Evolutionary conservation across 1,140 invertebrate genomes (phyloP).

Genomic region (Meloidogyne floridensis): DNA sequence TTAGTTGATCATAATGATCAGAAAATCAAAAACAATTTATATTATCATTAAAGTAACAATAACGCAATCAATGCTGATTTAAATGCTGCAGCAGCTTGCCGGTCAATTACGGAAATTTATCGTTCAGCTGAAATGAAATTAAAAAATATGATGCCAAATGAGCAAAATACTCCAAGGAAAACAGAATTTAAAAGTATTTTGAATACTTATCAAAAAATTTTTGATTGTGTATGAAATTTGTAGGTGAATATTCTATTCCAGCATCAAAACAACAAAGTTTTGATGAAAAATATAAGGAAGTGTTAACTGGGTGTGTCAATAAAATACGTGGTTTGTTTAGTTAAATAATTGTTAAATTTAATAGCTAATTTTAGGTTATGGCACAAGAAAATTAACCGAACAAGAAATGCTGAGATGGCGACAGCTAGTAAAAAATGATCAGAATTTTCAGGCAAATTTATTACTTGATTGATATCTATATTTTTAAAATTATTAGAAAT

Average conservation of each 20-base stretch:
- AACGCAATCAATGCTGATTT: too few relatives aligned
- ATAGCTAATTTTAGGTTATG: constrained; percentile 18
- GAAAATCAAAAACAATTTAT: too few relatives aligned
- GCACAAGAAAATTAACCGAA: constrained; percentile 49
- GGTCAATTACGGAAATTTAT: constrained; percentile 56
- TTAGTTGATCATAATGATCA: too few relatives aligned
- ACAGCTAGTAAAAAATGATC: constrained; percentile 47
- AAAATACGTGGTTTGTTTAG: constrained; percentile 45
- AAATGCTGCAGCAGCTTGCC: constrained; percentile 37
- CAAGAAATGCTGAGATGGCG: constrained; percentile 52
- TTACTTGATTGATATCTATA: neutral
- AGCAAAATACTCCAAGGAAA: neutral
- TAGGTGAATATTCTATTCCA: constrained; percentile 51
- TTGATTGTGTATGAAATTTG: too few relatives aligned
- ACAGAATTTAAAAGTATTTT: constrained; percentile 16
- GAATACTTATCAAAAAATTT: too few relatives aligned
- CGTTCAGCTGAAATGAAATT: constrained; percentile 50
- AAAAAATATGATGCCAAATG: constrained; percentile 44
- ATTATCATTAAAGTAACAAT: too few relatives aligned
- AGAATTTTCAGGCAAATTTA: constrained; percentile 12
- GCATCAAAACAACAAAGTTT: constrained; percentile 22
- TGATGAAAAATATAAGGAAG: constrained; percentile 30
- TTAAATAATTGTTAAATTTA: neutral
- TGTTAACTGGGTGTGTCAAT: constrained; percentile 34
- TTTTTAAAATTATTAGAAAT: constrained; percentile 31